These are phyloP conservation scores for Electrona antarctica DNA, from an alignment of 2,113 vertebrate species.

Conservation along the genomic window DNA sequence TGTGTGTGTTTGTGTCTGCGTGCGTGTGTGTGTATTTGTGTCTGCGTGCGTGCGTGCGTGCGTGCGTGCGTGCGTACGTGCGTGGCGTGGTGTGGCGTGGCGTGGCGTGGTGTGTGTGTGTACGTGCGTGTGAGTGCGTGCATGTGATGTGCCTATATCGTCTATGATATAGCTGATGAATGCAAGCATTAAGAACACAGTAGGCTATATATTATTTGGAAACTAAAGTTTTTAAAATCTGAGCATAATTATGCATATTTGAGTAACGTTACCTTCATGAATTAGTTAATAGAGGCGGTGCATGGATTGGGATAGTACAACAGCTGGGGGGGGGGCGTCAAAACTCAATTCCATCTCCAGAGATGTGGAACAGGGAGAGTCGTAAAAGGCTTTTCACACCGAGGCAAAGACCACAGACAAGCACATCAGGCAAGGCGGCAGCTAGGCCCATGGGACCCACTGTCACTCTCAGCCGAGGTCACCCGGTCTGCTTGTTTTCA, in stretches of 20 bases:
- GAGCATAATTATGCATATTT: constrained; percentile 14
- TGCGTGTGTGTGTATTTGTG: too few relatives aligned
- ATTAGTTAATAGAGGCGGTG: background rate
- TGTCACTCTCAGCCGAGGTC: constrained; percentile 57
- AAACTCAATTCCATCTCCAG: constrained; percentile 28
- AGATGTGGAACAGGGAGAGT: constrained; percentile 35
- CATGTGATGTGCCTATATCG: background rate
- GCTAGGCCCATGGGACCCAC: constrained; percentile 47
- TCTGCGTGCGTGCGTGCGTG: too few relatives aligned
- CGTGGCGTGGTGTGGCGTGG: too few relatives aligned
- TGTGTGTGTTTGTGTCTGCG: background rate
- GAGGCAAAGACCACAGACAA: constrained; percentile 48
- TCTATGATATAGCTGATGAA: background rate
- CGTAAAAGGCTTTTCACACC: constrained; percentile 70
- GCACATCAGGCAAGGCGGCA: constrained; percentile 49
- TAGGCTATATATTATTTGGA: background rate
- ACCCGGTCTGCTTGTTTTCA: constrained; percentile 53
- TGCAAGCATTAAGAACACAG: background rate
- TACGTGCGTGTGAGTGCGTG: background rate
- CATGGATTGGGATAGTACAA: background rate
- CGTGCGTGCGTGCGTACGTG: background rate
- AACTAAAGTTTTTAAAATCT: background rate
- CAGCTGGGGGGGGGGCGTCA: constrained; percentile 1
- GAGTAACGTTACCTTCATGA: background rate
- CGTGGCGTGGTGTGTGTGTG: background rate